Evolutionary conservation across 2,888 invertebrate species (phyloP).

Genomic region (Gymnoscelis rufifasciata): DNA sequence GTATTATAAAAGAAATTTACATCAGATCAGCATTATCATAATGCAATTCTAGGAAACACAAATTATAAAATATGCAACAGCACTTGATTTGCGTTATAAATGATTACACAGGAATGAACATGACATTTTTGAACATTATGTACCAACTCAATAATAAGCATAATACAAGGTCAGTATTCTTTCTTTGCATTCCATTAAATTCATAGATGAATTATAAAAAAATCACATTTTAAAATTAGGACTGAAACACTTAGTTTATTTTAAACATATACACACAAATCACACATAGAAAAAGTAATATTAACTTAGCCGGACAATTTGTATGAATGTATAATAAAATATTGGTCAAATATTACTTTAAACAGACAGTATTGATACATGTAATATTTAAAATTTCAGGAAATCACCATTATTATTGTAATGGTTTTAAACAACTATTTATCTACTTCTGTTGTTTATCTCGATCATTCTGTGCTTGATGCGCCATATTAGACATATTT

Average conservation of each 20-base stretch:
- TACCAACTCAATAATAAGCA: constrained; percentile 7
- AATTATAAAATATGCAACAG: constrained; percentile 12
- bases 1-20: neutral
- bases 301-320: neutral
- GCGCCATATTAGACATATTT: constrained; percentile 62
- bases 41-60: neutral
- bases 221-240: too few species aligned
- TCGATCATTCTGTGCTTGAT: constrained; percentile 56
- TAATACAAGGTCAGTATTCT: neutral
- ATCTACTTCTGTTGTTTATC: constrained; percentile 48
- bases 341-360: neutral
- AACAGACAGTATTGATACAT: neutral
- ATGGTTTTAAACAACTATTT: too few species aligned
- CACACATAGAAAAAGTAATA: neutral
- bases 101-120: constrained; percentile 6
- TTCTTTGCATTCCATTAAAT: neutral
- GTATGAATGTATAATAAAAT: neutral
- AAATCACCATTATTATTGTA: too few species aligned
- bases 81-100: constrained; percentile 1
- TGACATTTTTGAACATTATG: too few species aligned
- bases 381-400: neutral
- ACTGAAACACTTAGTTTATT: too few species aligned
- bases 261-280: neutral
- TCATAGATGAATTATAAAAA: neutral
- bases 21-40: constrained; percentile 4